Evolutionary conservation across 1,140 invertebrate genomes (phyloP).

Genomic region (Apis laboriosa): DNA sequence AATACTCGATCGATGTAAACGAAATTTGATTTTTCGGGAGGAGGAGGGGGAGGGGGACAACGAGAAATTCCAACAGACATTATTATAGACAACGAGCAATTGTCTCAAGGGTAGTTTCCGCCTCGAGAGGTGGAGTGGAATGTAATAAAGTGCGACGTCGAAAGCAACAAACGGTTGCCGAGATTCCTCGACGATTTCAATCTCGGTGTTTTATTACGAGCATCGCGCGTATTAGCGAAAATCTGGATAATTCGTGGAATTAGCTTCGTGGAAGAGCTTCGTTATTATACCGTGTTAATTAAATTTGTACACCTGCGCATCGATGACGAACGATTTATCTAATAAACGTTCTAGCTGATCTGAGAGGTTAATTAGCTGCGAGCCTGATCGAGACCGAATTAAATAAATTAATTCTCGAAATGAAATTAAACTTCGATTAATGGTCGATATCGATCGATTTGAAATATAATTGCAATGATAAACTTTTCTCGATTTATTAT

Average conservation of each 20-base stretch:
- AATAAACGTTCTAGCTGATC: background rate
- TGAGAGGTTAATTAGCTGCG: background rate
- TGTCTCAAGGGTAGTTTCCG: background rate
- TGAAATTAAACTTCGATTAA: background rate
- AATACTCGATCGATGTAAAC: background rate
- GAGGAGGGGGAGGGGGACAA: background rate
- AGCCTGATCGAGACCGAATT: background rate
- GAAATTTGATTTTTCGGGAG: background rate
- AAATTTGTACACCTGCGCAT: slow-evolving; percentile 3
- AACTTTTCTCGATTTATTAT: too few relatives aligned
- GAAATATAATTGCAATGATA: too few relatives aligned
- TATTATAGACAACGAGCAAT: background rate
- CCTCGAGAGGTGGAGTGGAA: slow-evolving; percentile 2
- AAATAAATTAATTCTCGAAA: background rate
- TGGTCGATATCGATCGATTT: background rate
- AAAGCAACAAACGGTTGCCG: slow-evolving; percentile 44
- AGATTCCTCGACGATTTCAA: slow-evolving; percentile 28
- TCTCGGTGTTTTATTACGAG: slow-evolving; percentile 17
- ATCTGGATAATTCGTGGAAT: background rate
- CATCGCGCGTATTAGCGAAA: background rate
- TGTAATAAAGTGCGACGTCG: slow-evolving; percentile 46
- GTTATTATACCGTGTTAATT: slow-evolving; percentile 10
- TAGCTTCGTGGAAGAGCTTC: background rate
- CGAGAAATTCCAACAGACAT: background rate
- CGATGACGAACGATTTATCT: slow-evolving; percentile 5